Evolutionary conservation across 2,797 vertebrate genomes (phyloP), one percentile per base, ranked within the genome.

Genomic region (Pangasius macronema): DNA sequence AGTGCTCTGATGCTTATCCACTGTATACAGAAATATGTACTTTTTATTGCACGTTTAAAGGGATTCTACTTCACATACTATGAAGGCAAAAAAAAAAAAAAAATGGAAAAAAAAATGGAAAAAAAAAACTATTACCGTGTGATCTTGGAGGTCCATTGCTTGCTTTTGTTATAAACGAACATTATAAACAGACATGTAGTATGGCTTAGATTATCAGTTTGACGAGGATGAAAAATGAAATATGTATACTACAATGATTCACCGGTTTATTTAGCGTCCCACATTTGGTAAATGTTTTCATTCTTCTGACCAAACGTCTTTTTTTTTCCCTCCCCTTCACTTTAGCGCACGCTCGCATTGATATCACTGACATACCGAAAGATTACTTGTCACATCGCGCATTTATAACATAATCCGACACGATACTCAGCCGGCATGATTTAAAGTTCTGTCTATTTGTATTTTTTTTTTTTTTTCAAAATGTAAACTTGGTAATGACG

Each of bases 21-120:
- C 96, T 97, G 96, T 98, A 98, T 96, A 97, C 97, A 97, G 95
- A 91, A 94, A 96, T 96, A 97, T 95, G 95, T 96, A 97, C 95
- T 97, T 99, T 98, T 97, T 97, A 97, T 97, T 99, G 97, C 98
- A 99, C 97, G 97, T 97, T 97, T 98, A 97, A 95, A 97, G 95
- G 94, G 94, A 96, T 97, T 96, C 96, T 95, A 96, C 92, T 96
- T 96, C 96, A 95, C 95, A 96, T 97, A 94, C 88, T 94, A 94
- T 93, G 93, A 95, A 95, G 94, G 93, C 94, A 94, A 92, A 92
- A 89, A 91, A 72, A 46, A 86, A 83, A 42, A 42, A 42, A 42
- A 42, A 42, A 42, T 5, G 6, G 92, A 93, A 94, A 94, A 91
- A 93, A 93, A 87, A 93, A 93, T 94, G 93, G 92, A 88, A 81